phyloP scores from a whole-genome alignment of 1,140 invertebrate genomes.

The Eurosta solidaginis region DNA sequence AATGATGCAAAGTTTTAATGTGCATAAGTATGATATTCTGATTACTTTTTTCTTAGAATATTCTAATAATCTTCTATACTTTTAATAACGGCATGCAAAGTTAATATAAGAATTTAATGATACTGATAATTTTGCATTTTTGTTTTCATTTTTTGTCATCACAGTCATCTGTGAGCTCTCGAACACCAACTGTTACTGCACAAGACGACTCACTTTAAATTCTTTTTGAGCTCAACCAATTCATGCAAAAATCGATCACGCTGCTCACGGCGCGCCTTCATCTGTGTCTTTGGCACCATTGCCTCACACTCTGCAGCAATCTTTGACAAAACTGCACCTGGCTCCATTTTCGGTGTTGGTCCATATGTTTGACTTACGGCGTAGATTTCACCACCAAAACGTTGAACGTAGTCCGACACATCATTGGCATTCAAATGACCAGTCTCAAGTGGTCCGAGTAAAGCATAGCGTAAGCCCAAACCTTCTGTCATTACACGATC shows the following conservation, averaged over 20 bases:
- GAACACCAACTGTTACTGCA: not conserved
- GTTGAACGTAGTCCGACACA: constrained; percentile 62
- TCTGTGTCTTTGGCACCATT: constrained; percentile 70
- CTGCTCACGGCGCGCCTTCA: constrained; percentile 76
- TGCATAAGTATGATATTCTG: not conserved
- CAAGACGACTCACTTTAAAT: constrained; percentile 51
- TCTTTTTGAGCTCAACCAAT: constrained; percentile 80
- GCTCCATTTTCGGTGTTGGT: constrained; percentile 72
- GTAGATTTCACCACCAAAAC: constrained; percentile 80
- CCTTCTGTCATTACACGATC: constrained; percentile 93
- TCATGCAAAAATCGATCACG: constrained; percentile 82
- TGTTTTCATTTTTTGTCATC: no score
- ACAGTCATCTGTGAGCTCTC: no score
- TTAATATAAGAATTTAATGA: not conserved
- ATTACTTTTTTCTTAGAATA: not conserved
- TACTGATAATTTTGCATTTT: no score
- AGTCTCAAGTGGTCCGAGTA: constrained; percentile 90
- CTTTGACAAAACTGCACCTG: constrained; percentile 65
- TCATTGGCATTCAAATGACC: constrained; percentile 94
- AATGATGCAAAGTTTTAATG: not conserved
- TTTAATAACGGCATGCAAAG: not conserved
- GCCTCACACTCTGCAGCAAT: constrained; percentile 73
- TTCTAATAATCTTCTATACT: not conserved
- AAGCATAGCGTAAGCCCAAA: constrained; percentile 91
- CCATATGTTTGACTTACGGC: constrained; percentile 77